Evolutionary conservation across 1,140 invertebrate genomes (phyloP), one percentile per base, ranked within the genome.

Genomic region (Holcopasites calliopsidis): DNA sequence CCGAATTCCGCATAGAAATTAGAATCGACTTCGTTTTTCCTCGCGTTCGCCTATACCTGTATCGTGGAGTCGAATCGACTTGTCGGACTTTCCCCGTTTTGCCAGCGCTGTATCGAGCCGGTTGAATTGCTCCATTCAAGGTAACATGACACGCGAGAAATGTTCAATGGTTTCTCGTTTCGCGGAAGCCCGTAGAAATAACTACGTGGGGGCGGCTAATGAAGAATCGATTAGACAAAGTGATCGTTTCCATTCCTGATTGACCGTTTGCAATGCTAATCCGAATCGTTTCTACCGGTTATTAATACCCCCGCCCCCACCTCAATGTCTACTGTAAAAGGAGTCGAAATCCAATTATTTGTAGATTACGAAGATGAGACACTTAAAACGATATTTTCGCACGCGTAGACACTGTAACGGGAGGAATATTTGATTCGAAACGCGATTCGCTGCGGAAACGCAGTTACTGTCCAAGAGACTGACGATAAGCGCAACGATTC

Each of bases 1-100:
- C 57, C 61, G 55, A 10, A 71, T 50, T 71, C 57, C 3, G 31
- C 38, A 71, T 71, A 44, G 69, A 71, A 71, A 71, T 71, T 62
- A 71, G 44, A 71, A 71, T 71, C 69, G 69, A 71, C 61, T 47
- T 61, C 31, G 11, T 54, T 49, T 31, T 40, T 38, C 13, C 6
- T 26, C 44, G 11, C 31, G 44, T 26, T 68, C 16, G 21, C 2
- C 26, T 21, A 5, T 3, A 5, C n/a, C n/a, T n/a, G n/a, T n/a
- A n/a, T n/a, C n/a, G n/a, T n/a, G n/a, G n/a, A n/a, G n/a, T 7
- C 8, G 26, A 0, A 8, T 8, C 28, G 26, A 2, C 23, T 44
- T 21, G 11, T 16, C 55, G n/a, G 21, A n/a, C 13, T 44, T 23
- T 23, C n/a, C 6, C 1, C 10, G 1, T 35, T 33, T 33, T 28